These are phyloP conservation scores for Plectropomus leopardus DNA, from an alignment of 2,113 vertebrate species.

Conservation along the genomic window DNA sequence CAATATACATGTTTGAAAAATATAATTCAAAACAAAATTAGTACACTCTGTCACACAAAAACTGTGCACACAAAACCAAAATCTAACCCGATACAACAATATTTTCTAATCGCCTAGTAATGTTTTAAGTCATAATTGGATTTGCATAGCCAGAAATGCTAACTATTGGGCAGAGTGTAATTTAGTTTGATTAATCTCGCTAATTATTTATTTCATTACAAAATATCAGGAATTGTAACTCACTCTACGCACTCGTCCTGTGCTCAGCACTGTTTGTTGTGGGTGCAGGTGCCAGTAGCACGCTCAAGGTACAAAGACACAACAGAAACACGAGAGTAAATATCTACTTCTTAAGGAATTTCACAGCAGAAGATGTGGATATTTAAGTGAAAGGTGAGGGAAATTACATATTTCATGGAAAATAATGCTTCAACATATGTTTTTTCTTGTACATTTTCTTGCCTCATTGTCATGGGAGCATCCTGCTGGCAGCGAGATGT, in stretches of 20 bases:
- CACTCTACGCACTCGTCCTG: slow-evolving; percentile 59
- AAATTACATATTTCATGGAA: slow-evolving; percentile 59
- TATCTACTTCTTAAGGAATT: slow-evolving; percentile 56
- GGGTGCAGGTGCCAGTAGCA: slow-evolving; percentile 45
- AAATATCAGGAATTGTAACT: slow-evolving; percentile 67
- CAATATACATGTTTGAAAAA: slow-evolving; percentile 79
- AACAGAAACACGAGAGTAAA: slow-evolving; percentile 46
- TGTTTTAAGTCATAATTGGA: slow-evolving; percentile 74
- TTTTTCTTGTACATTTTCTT: slow-evolving; percentile 61
- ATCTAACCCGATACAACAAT: slow-evolving; percentile 60
- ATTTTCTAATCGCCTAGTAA: slow-evolving; percentile 63
- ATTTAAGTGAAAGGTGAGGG: slow-evolving; percentile 56
- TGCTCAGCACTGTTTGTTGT: slow-evolving; percentile 72
- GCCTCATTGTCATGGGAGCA: slow-evolving; percentile 50
- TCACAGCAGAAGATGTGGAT: slow-evolving; percentile 61
- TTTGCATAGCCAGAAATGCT: slow-evolving; percentile 80
- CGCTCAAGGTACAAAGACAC: slow-evolving; percentile 45
- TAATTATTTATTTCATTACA: slow-evolving; percentile 78
- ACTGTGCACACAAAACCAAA: slow-evolving; percentile 55
- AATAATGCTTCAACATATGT: slow-evolving; percentile 51
- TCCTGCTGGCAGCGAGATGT: slow-evolving; percentile 41
- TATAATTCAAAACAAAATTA: slow-evolving; percentile 80
- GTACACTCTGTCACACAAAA: slow-evolving; percentile 70
- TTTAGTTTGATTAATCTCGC: slow-evolving; percentile 80
- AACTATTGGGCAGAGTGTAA: slow-evolving; percentile 71